A percentile compares a stretch with the other conserved stretches of the same genome.
phyloP scores from a whole-genome alignment of 2,113 vertebrate species.

The Salvelinus alpinus region DNA sequence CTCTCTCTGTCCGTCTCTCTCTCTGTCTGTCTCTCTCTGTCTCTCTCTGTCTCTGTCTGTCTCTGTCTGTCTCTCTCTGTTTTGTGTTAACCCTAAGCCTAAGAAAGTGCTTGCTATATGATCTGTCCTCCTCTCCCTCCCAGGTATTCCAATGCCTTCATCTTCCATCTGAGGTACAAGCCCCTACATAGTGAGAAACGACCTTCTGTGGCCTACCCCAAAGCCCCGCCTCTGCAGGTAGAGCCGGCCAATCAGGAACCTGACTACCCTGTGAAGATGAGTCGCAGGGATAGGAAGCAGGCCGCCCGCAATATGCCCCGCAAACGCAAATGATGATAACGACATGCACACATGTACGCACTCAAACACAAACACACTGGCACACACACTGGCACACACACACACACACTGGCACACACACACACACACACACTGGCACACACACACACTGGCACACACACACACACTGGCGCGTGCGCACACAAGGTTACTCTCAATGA shows the following conservation, averaged over 20 bases:
- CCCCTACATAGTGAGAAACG: conserved; percentile 2
- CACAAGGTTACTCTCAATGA: neutral
- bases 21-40: too few relatives aligned
- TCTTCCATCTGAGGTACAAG: conserved; percentile 53
- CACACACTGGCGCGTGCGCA: too few relatives aligned
- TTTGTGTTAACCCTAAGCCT: neutral
- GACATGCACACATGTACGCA: neutral
- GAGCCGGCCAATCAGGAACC: neutral
- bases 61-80: neutral
- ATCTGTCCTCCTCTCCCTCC: conserved; percentile 1
- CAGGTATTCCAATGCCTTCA: conserved; percentile 44
- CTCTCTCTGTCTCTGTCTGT: too few relatives aligned
- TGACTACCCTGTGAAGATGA: conserved; percentile 20
- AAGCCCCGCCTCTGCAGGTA: neutral
- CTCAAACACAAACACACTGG: too few relatives aligned
- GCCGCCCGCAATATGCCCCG: conserved; percentile 10
- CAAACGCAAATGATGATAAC: conserved; percentile 16
- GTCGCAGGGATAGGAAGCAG: conserved; percentile 20
- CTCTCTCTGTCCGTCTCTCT: too few relatives aligned
- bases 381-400: too few relatives aligned
- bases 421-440: too few relatives aligned
- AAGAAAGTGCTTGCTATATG: too few relatives aligned
- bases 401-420: too few relatives aligned
- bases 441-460: too few relatives aligned
- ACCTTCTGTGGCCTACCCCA: neutral